phyloP scores from a whole-genome alignment of 2,888 invertebrate species.

The Dysmachus trigonus region DNA sequence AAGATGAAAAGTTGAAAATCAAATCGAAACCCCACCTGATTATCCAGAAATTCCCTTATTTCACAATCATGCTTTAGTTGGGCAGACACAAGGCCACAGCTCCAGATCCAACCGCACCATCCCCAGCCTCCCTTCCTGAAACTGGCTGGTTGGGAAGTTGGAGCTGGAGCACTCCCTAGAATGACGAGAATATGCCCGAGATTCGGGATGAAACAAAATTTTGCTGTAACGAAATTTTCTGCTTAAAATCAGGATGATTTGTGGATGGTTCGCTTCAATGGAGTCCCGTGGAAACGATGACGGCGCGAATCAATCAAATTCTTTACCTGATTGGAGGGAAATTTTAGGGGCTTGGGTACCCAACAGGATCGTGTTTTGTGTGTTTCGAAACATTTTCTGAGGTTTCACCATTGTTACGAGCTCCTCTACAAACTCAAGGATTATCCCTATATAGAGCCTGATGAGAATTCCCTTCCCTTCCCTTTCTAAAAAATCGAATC shows the following conservation, averaged over 20 bases:
- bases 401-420: background rate
- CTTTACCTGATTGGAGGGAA: background rate
- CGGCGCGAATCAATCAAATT: background rate
- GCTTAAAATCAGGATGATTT: background rate
- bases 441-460: background rate
- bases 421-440: background rate
- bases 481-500: too few species aligned
- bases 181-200: background rate
- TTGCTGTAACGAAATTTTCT: background rate
- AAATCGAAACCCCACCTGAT: background rate
- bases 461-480: background rate
- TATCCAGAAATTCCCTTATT: background rate
- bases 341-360: background rate
- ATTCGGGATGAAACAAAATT: background rate
- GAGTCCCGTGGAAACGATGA: background rate
- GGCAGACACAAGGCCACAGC: background rate
- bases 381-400: background rate
- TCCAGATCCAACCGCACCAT: background rate
- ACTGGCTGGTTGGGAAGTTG: background rate
- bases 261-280: background rate
- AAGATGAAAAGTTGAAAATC: background rate
- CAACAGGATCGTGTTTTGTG: background rate
- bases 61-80: background rate
- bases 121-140: background rate
- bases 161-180: background rate